Percentiles rank a stretch among this genome's conserved stretches.
phyloP scores from a whole-genome alignment of 2,888 invertebrate species.

The Papilio elwesi region DNA sequence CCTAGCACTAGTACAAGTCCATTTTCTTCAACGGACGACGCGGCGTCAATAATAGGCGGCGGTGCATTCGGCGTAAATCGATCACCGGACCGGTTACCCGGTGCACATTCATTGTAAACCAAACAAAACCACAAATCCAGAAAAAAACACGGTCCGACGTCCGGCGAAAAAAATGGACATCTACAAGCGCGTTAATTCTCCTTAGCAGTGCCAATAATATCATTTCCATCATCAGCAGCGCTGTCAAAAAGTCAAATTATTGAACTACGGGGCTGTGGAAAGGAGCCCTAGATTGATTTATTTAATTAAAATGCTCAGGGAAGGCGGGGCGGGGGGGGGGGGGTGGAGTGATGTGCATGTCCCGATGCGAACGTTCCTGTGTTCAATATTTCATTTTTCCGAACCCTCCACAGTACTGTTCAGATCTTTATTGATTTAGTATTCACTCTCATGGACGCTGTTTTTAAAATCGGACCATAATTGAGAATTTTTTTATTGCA shows the following conservation, averaged over 20 bases:
- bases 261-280: neutral
- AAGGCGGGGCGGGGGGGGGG: too few species aligned
- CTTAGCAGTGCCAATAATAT: neutral
- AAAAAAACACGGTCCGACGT: too few species aligned
- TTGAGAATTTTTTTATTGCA: neutral
- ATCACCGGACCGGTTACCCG: too few species aligned
- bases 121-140: too few species aligned
- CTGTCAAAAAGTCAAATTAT: neutral
- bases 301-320: constrained; percentile 11
- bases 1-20: too few species aligned
- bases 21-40: too few species aligned
- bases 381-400: neutral
- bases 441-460: neutral
- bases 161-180: too few species aligned
- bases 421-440: neutral
- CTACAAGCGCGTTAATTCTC: too few species aligned
- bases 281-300: neutral
- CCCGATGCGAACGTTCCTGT: neutral
- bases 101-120: too few species aligned
- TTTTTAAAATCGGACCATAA: neutral
- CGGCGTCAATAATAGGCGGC: too few species aligned
- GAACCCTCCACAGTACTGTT: neutral
- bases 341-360: neutral
- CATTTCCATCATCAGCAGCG: neutral
- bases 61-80: too few species aligned